Base-by-base conservation (phyloP, 1,140 invertebrate species). In the Musca domestica region DNA sequence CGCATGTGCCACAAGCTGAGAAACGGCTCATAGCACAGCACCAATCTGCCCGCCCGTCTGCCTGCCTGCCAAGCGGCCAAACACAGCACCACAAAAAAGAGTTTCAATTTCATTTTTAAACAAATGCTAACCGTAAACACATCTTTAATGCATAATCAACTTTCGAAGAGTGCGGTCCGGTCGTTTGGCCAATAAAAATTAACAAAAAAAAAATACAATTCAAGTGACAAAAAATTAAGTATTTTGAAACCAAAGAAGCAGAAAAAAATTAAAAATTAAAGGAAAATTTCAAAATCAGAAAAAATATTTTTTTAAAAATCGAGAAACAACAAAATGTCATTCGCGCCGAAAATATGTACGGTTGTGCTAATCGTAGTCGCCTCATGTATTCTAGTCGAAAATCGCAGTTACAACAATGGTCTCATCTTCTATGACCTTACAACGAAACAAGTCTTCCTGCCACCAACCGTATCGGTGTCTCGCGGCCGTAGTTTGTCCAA, bases 41-140 rank as follows among this genome's bases (percentile, higher is more conserved):
- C 49, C 48, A 52, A 52, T 19, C 49, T 52, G n/a, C n/a, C n/a
- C n/a, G n/a, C n/a, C n/a, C n/a, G n/a, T n/a, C n/a, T n/a, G n/a
- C n/a, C n/a, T n/a, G n/a, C n/a, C n/a, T n/a, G 17, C 49, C 49
- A 20, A 52, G 4, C 49, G 17, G n/a, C 17, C 49, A 25, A 23
- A 19, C 17, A 52, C 51, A 22, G n/a, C 48, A 51, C 48, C 48
- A 52, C 6, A 41, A 48, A 14, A 46, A 49, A 73, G 73, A 76
- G 76, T 76, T 78, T 78, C 73, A 74, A 75, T 78, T 78, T 78
- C 74, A 76, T 78, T 78, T 78, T 78, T 78, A 78, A 78, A 74
- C 76, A 73, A 76, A 74, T 71, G 76, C 67, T 74, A 68, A 51
- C 56, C 74, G 72, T 71, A 71, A 66, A 73, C 68, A 71, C 69